A percentile compares a stretch with the other conserved stretches of the same genome.
These are phyloP conservation scores for Ischnus inquisitorius DNA, from an alignment of 2,888 invertebrate species.

Conservation along the genomic window DNA sequence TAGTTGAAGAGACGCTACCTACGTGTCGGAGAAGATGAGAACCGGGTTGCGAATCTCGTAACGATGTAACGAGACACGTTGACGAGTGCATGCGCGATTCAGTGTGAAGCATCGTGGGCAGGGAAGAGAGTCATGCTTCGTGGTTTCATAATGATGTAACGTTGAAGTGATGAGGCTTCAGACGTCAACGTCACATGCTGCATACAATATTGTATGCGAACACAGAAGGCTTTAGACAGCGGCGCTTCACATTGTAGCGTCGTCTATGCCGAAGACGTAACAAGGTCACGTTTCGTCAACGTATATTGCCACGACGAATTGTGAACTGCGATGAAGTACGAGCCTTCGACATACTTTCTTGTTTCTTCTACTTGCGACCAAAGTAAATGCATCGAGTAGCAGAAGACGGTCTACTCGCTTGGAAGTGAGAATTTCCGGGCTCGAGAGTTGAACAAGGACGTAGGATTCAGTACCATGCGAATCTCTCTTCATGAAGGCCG, in stretches of 20 bases:
- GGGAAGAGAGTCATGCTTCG: constrained; percentile 18
- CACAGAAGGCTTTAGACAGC: neutral
- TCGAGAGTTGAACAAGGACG: constrained; percentile 20
- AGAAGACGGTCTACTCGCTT: neutral
- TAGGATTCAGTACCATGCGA: constrained; percentile 49
- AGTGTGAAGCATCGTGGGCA: neutral
- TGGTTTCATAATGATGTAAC: constrained; percentile 60
- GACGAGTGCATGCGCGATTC: constrained; percentile 27
- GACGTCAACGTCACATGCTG: constrained; percentile 52
- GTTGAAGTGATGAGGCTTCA: constrained; percentile 51
- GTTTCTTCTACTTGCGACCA: neutral
- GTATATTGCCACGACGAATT: neutral
- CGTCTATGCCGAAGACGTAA: constrained; percentile 17
- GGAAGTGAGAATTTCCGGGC: constrained; percentile 13
- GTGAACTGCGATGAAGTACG: neutral
- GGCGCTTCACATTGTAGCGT: neutral
- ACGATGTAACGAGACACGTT: constrained; percentile 53
- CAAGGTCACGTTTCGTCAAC: neutral
- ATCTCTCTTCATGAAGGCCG: constrained; percentile 59
- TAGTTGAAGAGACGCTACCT: constrained; percentile 33
- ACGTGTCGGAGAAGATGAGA: constrained; percentile 1
- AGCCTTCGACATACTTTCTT: neutral
- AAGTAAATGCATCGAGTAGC: neutral
- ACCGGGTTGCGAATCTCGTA: neutral
- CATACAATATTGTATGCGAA: neutral